Conservation (phyloP, 2,113 vertebrate species). For the Coturnix japonica region DNA sequence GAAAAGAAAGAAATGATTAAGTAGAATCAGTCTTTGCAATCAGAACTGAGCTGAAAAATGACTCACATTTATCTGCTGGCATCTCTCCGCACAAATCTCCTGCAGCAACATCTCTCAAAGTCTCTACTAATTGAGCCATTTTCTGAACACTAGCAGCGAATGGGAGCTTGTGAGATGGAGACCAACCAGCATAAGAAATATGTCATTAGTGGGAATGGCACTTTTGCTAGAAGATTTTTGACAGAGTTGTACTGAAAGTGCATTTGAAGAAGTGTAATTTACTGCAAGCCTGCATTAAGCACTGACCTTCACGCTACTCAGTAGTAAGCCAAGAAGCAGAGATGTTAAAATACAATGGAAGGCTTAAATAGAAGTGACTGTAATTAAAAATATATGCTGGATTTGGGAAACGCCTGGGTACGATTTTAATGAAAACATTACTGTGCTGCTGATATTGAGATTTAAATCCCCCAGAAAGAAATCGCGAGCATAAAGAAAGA, state of each 20-base stretch:
- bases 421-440: neutral
- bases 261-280: slow-evolving; percentile 9
- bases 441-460: neutral
- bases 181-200: neutral
- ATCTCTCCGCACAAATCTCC: slow-evolving; percentile 34
- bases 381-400: slow-evolving; percentile 18
- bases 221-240: slow-evolving; percentile 31
- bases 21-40: slow-evolving; percentile 40
- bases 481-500: neutral
- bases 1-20: slow-evolving; percentile 48
- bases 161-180: neutral
- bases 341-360: neutral
- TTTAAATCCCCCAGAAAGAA: slow-evolving; percentile 12
- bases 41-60: slow-evolving; percentile 53
- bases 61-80: slow-evolving; percentile 34
- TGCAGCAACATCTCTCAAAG: slow-evolving; percentile 15
- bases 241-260: neutral
- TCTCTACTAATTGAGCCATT: slow-evolving; percentile 58
- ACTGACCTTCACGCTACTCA: slow-evolving; percentile 11
- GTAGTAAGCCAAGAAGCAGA: neutral
- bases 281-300: neutral
- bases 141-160: slow-evolving; percentile 28
- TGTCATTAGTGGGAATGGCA: neutral
- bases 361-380: neutral
- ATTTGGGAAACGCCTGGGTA: neutral